Evolutionary conservation across 2,113 vertebrate genomes (phyloP).

Genomic region (Phaethornis superciliosus): DNA sequence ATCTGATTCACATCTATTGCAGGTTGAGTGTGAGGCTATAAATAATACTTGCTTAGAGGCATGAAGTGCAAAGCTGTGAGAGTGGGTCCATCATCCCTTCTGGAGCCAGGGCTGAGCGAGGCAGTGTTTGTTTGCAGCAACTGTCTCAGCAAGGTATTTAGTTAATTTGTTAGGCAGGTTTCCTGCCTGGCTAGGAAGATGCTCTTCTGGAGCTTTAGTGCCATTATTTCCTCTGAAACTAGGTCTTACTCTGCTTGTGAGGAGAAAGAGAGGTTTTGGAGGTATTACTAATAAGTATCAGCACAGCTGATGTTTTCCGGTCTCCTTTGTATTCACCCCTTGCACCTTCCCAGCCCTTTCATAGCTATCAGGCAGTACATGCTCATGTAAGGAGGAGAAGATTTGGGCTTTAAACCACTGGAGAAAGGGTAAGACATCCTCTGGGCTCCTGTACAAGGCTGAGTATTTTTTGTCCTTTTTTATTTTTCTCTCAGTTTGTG

Average conservation of each 20-base stretch:
- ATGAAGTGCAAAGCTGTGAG: neutral
- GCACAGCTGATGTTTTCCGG: neutral
- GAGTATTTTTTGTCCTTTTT: neutral
- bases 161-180: neutral
- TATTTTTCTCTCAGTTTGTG: neutral
- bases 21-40: conserved; percentile 63
- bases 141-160: neutral
- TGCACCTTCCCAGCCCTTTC: neutral
- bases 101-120: neutral
- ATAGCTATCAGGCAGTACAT: neutral
- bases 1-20: conserved; percentile 64
- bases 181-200: neutral
- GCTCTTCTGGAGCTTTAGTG: neutral
- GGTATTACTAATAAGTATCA: too few species aligned
- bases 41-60: conserved; percentile 55
- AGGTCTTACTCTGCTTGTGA: neutral
- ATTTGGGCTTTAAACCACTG: neutral
- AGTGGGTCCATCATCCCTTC: neutral
- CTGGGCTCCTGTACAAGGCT: neutral
- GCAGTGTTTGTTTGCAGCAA: neutral
- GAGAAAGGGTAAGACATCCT: neutral
- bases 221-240: neutral
- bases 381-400: neutral
- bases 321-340: neutral
- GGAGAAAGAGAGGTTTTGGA: neutral